phyloP scores from a whole-genome alignment of 1,140 invertebrate genomes.

The Matsumurasca onukii region DNA sequence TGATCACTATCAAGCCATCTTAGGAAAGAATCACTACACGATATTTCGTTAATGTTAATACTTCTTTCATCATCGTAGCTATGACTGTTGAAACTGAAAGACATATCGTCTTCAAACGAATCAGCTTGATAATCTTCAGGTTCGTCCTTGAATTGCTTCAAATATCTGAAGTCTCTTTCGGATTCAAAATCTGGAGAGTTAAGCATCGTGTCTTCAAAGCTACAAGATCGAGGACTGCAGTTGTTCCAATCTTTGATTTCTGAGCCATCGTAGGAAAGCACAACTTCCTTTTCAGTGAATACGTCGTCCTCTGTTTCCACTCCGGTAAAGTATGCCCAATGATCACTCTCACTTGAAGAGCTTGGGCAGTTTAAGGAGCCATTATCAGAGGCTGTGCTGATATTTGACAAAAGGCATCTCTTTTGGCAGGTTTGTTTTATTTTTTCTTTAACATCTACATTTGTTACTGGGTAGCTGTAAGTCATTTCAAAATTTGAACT shows the following conservation, averaged over 20 bases:
- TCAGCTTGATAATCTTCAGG: background rate
- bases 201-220: background rate
- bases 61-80: background rate
- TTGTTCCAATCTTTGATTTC: background rate
- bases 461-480: background rate
- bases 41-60: constrained; percentile 22
- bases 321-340: background rate
- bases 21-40: constrained; percentile 21
- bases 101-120: background rate
- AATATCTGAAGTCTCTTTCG: background rate
- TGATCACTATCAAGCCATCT: constrained; percentile 20
- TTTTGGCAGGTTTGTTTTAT: background rate
- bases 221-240: background rate
- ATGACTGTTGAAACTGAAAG: background rate
- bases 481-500: background rate
- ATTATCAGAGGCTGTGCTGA: background rate
- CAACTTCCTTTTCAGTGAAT: constrained; percentile 14
- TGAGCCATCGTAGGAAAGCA: constrained; percentile 6
- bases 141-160: background rate
- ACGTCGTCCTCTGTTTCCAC: constrained; percentile 13
- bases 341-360: constrained; percentile 2
- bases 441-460: background rate
- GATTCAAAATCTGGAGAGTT: background rate
- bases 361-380: background rate
- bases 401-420: background rate